Base-by-base conservation (phyloP, 2,888 invertebrate species). In the Chalcosyrphus nemorum region DNA sequence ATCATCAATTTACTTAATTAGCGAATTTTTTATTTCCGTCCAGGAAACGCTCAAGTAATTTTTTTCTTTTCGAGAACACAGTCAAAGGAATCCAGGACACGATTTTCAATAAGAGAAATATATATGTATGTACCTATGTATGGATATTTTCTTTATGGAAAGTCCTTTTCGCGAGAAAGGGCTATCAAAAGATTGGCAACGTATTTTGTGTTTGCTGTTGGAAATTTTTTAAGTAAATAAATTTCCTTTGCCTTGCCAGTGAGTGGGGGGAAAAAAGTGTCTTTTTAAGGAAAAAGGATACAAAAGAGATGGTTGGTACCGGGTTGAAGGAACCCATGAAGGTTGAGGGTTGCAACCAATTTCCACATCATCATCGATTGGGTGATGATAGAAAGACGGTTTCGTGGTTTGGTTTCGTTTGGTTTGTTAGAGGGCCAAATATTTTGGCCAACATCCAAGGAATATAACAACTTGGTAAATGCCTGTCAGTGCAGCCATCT, bases 1-100 rank as follows among this genome's bases (percentile, higher is more conserved):
- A 74, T 80, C 84, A 80, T 80, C 84, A 84, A 80, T 84, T 84
- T 70, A 84, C 84, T 84, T 80, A 84, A 84, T 84, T 84, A 84
- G 74, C 63, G 80, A 61, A 17, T 78, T 82, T 77, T 74, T 71
- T 75, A 80, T 74, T 80, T 84, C 84, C 84, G 63, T 29, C 47
- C 70, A 56, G 84, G 80, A 84, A 80, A 78, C 61, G 71, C 47
- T 82, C 52, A 78, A 82, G 77, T 82, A 82, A 82, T 82, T 77
- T 70, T 77, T 71, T 24, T 24, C 63, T 24, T 24, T 24, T 4
- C 24, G 4, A 4, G 71, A 54, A n/a, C 13, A 38, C 72, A 74
- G 41, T 74, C 82, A 66, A 74, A 63, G 59, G 78, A 68, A 78
- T 65, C 24, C 63, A 70, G 72, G 63, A 61, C 66, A 61, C 68